A percentile compares a stretch with the other conserved stretches of the same genome.
These are phyloP conservation scores for Cantharis flavilabris DNA, from an alignment of 2,888 invertebrate species.

Conservation along the genomic window DNA sequence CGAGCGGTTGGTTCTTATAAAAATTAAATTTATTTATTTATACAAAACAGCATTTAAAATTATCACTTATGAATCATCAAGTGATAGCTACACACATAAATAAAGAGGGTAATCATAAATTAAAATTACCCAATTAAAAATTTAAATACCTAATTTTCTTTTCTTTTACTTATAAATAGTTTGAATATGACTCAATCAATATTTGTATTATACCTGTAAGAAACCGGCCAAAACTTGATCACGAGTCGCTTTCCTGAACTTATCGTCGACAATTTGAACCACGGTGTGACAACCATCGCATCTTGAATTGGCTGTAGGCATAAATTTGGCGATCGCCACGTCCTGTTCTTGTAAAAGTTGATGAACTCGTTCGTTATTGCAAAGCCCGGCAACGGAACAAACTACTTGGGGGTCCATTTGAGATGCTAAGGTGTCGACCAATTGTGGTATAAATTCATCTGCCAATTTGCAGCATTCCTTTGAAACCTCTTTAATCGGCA, in stretches of 20 bases:
- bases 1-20: background rate
- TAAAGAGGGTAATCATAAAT: background rate
- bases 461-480: conserved; percentile 79
- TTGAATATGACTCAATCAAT: no score
- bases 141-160: background rate
- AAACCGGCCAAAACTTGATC: conserved; percentile 63
- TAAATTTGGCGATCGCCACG: conserved; percentile 30
- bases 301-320: conserved; percentile 28
- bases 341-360: conserved; percentile 54
- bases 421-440: conserved; percentile 85
- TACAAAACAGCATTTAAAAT: background rate
- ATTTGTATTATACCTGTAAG: conserved; percentile 56
- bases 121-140: background rate
- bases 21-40: background rate
- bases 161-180: no score
- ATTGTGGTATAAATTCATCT: conserved; percentile 84
- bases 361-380: conserved; percentile 78
- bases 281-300: conserved; percentile 61
- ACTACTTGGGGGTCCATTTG: conserved; percentile 91
- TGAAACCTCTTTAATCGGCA: conserved; percentile 73
- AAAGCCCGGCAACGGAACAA: conserved; percentile 85
- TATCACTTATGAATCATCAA: background rate
- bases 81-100: background rate
- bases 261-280: conserved; percentile 59
- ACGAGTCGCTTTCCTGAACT: conserved; percentile 60